Evolutionary conservation across 2,888 invertebrate genomes (phyloP), one percentile per base, ranked within the genome.

Genomic region (Apodemia hepburni): DNA sequence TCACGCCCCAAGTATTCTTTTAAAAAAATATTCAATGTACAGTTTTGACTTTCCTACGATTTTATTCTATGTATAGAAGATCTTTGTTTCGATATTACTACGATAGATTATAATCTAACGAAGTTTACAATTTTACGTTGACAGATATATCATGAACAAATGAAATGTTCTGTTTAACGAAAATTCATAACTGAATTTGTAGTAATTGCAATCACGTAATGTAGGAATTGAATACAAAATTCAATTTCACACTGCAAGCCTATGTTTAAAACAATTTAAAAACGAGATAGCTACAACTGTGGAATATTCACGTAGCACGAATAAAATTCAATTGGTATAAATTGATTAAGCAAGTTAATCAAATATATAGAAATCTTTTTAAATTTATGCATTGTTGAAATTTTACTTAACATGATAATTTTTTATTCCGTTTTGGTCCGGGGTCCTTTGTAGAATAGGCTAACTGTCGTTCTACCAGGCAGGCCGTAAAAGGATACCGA

Each of bases 131-230:
- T n/a, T n/a, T n/a, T n/a, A n/a, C n/a, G n/a, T n/a, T n/a, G 8
- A 33, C 1, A 33, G 1, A 8, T 33, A 7, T 2, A 33, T 8
- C 29, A 29, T 4, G 42, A 61, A 45, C 59, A 59, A 59, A 59
- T 18, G 12, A 12, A 42, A 22, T 38, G 18, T 12, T 33, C 7
- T 17, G 35, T 38, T 38, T 59, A 38, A 49, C 58, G 59, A 60
- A 65, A 64, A 63, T 57, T 59, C 57, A 47, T 66, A 62, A 68
- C 61, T 27, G 61, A 65, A 64, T 67, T 63, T 58, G 54, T 66
- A 58, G 59, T 63, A 68, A 68, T 68, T 67, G 64, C 67, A 67
- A 67, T 67, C 67, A 65, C 65, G 68, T 61, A 66, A 64, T 62
- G 49, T 35, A 63, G 47, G 64, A 66, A 64, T 59, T 64, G 58